These are phyloP conservation scores for Caenorhabditis angaria DNA, from an alignment of 2,888 invertebrate genomes.

Conservation along the genomic window DNA sequence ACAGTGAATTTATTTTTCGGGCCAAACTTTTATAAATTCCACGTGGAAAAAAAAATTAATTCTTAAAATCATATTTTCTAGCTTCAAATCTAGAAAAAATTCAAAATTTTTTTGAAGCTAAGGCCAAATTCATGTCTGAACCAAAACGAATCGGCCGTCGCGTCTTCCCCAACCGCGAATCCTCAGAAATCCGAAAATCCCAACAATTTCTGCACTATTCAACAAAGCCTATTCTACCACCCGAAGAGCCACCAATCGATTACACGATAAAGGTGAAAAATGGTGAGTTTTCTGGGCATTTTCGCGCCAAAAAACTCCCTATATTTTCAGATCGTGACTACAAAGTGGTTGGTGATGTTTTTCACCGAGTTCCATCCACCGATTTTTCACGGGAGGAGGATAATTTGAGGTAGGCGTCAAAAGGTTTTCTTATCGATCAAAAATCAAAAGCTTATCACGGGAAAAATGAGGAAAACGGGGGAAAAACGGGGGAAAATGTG, in stretches of 20 bases:
- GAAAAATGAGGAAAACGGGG: not conserved
- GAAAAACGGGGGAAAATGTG: too few species aligned
- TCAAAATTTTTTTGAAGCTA: not conserved
- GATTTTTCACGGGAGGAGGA: conserved; percentile 36
- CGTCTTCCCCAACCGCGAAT: conserved; percentile 30
- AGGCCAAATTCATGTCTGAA: conserved; percentile 11
- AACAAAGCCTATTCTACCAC: conserved; percentile 3
- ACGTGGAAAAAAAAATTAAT: too few species aligned
- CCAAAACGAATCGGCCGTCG: conserved; percentile 34
- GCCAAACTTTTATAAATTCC: too few species aligned
- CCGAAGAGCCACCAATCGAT: conserved; percentile 41
- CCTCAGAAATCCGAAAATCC: conserved; percentile 24
- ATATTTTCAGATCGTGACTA: conserved; percentile 31
- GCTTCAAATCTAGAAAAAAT: not conserved
- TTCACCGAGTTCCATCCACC: conserved; percentile 34
- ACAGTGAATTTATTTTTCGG: too few species aligned
- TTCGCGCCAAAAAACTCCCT: not conserved
- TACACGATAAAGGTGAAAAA: conserved; percentile 39
- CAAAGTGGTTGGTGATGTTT: conserved; percentile 37
- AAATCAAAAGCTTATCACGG: not conserved
- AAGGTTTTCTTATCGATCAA: not conserved
- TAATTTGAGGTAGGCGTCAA: conserved; percentile 20
- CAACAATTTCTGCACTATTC: conserved; percentile 27
- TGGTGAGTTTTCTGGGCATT: not conserved
- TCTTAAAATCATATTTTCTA: not conserved